Base-by-base conservation (phyloP, 2,888 invertebrate genomes). In the Zygogramma bicolorata region DNA sequence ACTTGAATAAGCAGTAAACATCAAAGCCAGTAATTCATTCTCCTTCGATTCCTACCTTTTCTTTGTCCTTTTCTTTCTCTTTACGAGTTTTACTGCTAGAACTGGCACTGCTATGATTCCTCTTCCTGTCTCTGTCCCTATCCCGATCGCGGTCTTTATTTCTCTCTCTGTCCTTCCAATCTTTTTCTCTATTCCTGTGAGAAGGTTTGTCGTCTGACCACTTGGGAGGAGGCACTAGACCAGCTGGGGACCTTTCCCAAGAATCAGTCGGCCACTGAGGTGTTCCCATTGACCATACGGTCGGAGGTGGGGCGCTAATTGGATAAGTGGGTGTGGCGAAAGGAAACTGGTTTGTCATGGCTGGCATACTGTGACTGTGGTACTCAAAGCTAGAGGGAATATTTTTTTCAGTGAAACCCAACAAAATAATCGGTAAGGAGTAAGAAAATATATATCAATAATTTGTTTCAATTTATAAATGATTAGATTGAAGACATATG, bases 71-170 rank as follows among this genome's bases (percentile, higher is more conserved):
- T 42, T 80, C 70, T 77, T 77, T 76, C 71, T 81, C 79, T 60
- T 71, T 79, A 74, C 75, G 80, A 78, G 65, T 80, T 71, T 62
- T 59, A 85, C 84, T 18, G 88, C 88, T 13, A 85, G 60, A 65
- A 34, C 67, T 38, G 18, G 53, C 70, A 65, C 70, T 75, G 84
- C 69, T 75, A 84, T 71, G 89, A 84, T 76, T 89, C 88, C 71
- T 89, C 78, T 81, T 85, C 76, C 81, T 82, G 18, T 87, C 85
- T 40, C 85, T 82, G 49, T 86, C 87, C 22, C 79, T 75, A 3
- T 76, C 75, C 22, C 78, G 74, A 2, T 76, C 75, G 49, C 70
- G 73, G 4, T 68, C 69, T 53, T 68, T 49, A n/a, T 73, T 77
- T 66, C 57, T 40, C 1, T 76, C 76, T 38, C 73, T 74, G 18